Base-by-base conservation (phyloP, 2,888 invertebrate species). In the Panzeria rudis region DNA sequence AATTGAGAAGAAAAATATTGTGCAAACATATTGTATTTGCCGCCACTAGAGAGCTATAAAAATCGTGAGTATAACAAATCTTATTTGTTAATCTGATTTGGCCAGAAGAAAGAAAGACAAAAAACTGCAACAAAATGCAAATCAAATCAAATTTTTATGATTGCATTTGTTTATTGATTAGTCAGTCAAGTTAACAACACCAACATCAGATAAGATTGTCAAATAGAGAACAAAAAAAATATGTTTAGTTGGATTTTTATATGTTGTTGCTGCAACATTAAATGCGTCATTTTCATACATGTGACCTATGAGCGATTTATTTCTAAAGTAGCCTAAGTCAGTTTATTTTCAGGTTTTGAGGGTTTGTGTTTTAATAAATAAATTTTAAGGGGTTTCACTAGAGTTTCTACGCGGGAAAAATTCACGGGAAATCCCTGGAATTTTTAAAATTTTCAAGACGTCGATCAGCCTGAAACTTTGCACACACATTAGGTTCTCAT, bases 1-100 rank as follows among this genome's bases (percentile, higher is more conserved):
- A 76, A 54, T 76, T 76, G 54, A 32, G 41, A 13, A 69, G 64
- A 72, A 78, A 83, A 71, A 83, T 83, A 41, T 66, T 71, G 59
- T 68, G 64, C 25, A 72, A 38, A 83, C 73, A 68, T 72, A 56
- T 83, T 83, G 54, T 75, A 29, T 77, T 73, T 79, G 78, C 83
- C 83, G 83, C 78, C 83, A 61, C 77, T 59, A 69, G 69, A 73
- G 78, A 83, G 54, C 83, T 50, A 69, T 79, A 79, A 75, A 76
- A 84, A 72, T 80, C 80, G 80, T 80, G 84, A 72, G 72, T 61
- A 72, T 47, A 54, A 66, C 72, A 84, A 84, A 84, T 84, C 71
- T 79, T 56, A 50, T 64, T 71, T 47, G 25, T 47, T 71, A 80
- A 84, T 84, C 72, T 61, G 84, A 80, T 84, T 72, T 71, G 54